phyloP scores from a whole-genome alignment of 2,113 vertebrate species.

The Microcebus griseorufus region DNA sequence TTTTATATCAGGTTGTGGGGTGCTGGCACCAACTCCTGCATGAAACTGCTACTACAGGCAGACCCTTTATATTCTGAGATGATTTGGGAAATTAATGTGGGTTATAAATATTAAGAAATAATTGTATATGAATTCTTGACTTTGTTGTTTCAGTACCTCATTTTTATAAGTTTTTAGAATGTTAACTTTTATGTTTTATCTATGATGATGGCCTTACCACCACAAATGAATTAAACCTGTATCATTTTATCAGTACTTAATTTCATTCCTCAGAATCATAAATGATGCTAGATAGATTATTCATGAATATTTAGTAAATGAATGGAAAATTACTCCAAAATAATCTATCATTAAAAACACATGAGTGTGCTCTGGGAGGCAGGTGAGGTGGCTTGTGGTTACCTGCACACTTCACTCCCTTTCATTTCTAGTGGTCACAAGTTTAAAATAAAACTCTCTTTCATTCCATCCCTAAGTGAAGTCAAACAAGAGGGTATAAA shows the following conservation, averaged over 20 bases:
- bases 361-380: accelerated
- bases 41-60: constrained; percentile 3
- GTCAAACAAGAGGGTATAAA: background rate
- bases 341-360: background rate
- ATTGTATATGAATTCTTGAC: background rate
- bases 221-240: background rate
- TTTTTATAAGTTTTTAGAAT: background rate
- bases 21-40: constrained; percentile 69
- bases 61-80: background rate
- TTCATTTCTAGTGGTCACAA: background rate
- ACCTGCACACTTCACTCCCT: accelerated
- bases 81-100: background rate
- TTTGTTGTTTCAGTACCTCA: background rate
- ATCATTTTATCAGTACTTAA: background rate
- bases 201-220: background rate
- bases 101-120: background rate
- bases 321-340: background rate
- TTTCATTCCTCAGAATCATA: background rate
- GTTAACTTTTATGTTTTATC: background rate
- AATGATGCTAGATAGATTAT: background rate
- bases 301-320: background rate
- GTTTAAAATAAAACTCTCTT: background rate
- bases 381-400: accelerated
- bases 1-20: constrained; percentile 75
- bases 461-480: background rate